Evolutionary conservation across 2,797 vertebrate species (phyloP).

Genomic region (Bovichtus diacanthus): DNA sequence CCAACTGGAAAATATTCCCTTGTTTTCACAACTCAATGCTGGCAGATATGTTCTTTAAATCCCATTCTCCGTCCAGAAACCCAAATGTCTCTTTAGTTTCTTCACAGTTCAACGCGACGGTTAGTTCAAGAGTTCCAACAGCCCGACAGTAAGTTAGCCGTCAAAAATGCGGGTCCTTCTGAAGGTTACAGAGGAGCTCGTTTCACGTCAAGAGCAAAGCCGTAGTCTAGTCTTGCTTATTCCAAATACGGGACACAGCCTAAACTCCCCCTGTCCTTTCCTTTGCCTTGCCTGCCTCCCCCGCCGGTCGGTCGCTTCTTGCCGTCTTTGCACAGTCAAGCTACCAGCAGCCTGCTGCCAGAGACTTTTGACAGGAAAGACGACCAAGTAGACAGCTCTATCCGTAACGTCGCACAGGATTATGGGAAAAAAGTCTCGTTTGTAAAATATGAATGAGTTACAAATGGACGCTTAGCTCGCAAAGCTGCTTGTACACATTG

Average conservation of each 20-base stretch:
- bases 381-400: not conserved
- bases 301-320: slow-evolving; percentile 78
- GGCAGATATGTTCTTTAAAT: slow-evolving; percentile 77
- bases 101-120: slow-evolving; percentile 57
- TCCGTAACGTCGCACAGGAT: slow-evolving; percentile 59
- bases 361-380: slow-evolving; percentile 50
- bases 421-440: slow-evolving; percentile 50
- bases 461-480: slow-evolving; percentile 1
- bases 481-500: too few relatives aligned
- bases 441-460: slow-evolving; percentile 51
- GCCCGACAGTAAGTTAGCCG: slow-evolving; percentile 37
- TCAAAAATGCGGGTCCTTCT: slow-evolving; percentile 48
- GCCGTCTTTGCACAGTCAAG: slow-evolving; percentile 71
- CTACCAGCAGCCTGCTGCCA: slow-evolving; percentile 61
- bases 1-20: slow-evolving; percentile 54
- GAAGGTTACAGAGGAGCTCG: slow-evolving; percentile 63
- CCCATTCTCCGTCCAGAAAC: slow-evolving; percentile 70
- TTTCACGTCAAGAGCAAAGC: slow-evolving; percentile 60
- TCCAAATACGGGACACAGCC: slow-evolving; percentile 78
- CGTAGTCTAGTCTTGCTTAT: slow-evolving; percentile 64
- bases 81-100: slow-evolving; percentile 59
- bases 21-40: slow-evolving; percentile 65
- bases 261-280: slow-evolving; percentile 64
- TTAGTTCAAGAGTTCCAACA: slow-evolving; percentile 35
- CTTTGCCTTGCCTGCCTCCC: slow-evolving; percentile 69